These are phyloP conservation scores for Luffia ferchaultella DNA, from an alignment of 2,888 invertebrate species.

Conservation along the genomic window DNA sequence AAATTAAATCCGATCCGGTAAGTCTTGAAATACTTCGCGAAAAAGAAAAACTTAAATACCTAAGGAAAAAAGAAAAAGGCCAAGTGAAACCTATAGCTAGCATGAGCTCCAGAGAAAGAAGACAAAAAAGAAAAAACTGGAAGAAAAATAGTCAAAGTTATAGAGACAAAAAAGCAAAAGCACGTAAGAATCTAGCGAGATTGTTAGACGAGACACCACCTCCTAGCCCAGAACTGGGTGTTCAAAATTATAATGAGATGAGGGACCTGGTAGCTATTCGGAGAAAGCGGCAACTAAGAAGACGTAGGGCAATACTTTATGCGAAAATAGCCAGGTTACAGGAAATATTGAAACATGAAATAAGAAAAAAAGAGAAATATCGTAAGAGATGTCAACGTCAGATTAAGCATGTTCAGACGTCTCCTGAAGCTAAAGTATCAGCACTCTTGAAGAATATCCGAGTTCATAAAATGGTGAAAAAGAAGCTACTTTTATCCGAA, in stretches of 20 bases:
- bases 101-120: constrained; percentile 7
- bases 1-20: not conserved
- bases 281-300: constrained; percentile 12
- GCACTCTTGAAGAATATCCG: too few species aligned
- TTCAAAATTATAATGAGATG: constrained; percentile 10
- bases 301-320: constrained; percentile 14
- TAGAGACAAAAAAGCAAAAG: constrained; percentile 8
- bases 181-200: constrained; percentile 13
- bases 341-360: too few species aligned
- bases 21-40: not conserved
- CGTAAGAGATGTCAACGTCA: too few species aligned
- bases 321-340: too few species aligned
- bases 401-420: too few species aligned
- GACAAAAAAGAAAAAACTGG: constrained; percentile 7
- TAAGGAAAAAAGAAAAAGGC: constrained; percentile 1
- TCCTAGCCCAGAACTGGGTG: constrained; percentile 10
- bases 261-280: constrained; percentile 8
- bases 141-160: constrained; percentile 8
- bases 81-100: constrained; percentile 6
- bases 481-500: too few species aligned
- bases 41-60: not conserved
- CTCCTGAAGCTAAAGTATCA: too few species aligned
- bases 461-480: too few species aligned
- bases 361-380: too few species aligned
- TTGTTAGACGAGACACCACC: constrained; percentile 13